Conservation (phyloP, 35 echinoderm and acorn worm species). For the Ptychodera flava region DNA sequence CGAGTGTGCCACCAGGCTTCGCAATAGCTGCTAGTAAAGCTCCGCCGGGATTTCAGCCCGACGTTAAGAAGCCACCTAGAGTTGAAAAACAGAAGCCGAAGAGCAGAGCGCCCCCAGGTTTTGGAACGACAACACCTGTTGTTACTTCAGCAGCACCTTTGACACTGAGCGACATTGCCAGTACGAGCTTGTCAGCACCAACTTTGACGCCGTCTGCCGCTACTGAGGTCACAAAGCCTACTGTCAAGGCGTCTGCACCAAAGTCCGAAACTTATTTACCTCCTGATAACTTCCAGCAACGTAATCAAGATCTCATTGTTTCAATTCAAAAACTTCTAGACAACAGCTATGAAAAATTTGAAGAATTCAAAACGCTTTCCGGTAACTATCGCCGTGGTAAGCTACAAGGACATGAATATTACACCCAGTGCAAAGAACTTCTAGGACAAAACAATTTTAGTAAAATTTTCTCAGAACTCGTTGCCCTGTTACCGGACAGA, state of each 20-base stretch:
- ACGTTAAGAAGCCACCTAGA: neutral
- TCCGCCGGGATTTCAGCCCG: neutral
- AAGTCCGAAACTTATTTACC: conserved; percentile 14
- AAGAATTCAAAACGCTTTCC: conserved; percentile 57
- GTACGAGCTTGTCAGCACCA: neutral
- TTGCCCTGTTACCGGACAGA: conserved; percentile 66
- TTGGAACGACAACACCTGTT: neutral
- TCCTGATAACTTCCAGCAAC: conserved; percentile 52
- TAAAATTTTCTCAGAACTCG: conserved; percentile 72
- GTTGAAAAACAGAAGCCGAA: neutral
- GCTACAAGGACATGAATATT: conserved; percentile 52
- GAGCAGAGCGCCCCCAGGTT: neutral
- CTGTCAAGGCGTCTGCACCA: neutral
- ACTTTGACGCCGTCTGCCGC: neutral
- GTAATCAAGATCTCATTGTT: conserved; percentile 51
- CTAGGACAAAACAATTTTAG: conserved; percentile 53
- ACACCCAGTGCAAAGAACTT: conserved; percentile 39
- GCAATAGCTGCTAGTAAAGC: neutral
- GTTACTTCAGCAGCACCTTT: too few species aligned
- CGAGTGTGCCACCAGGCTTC: conserved; percentile 14
- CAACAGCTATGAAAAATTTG: conserved; percentile 45
- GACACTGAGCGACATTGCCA: too few species aligned
- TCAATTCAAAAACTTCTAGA: conserved; percentile 51
- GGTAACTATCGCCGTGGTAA: conserved; percentile 47
- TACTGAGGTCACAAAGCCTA: neutral